Evolutionary conservation across 2,113 vertebrate species (phyloP).

Genomic region (Prochilodus magdalenae): DNA sequence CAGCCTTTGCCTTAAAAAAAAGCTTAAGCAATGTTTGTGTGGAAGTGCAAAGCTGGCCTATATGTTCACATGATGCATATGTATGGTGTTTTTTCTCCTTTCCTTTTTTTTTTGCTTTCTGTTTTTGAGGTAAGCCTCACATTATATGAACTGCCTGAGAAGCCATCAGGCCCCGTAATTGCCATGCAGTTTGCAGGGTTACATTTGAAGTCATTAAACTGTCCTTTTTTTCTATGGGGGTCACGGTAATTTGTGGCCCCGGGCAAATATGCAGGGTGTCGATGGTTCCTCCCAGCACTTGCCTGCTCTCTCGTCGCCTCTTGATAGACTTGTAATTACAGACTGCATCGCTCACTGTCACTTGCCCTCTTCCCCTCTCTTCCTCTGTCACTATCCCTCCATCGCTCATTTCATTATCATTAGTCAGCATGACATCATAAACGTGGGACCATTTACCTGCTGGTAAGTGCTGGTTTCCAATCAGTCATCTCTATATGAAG

Average conservation of each 20-base stretch:
- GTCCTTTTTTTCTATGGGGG: constrained; percentile 59
- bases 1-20: no score
- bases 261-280: constrained; percentile 56
- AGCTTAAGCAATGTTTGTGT: no score
- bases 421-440: constrained; percentile 52
- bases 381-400: constrained; percentile 24
- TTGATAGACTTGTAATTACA: constrained; percentile 75
- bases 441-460: constrained; percentile 2
- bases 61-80: neutral
- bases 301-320: constrained; percentile 50
- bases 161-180: constrained; percentile 63
- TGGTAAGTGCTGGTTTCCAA: neutral
- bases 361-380: constrained; percentile 50
- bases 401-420: constrained; percentile 48
- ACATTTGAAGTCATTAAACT: constrained; percentile 67
- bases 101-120: neutral
- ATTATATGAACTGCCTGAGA: constrained; percentile 52
- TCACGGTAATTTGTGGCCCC: constrained; percentile 62
- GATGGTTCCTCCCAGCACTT: constrained; percentile 49
- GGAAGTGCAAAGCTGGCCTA: neutral
- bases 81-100: neutral
- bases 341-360: constrained; percentile 60
- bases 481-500: neutral
- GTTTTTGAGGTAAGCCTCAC: constrained; percentile 8
- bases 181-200: constrained; percentile 58